Evolutionary conservation across 2,113 vertebrate species (phyloP), one percentile per base, ranked within the genome.

Genomic region (Nibea albiflora): DNA sequence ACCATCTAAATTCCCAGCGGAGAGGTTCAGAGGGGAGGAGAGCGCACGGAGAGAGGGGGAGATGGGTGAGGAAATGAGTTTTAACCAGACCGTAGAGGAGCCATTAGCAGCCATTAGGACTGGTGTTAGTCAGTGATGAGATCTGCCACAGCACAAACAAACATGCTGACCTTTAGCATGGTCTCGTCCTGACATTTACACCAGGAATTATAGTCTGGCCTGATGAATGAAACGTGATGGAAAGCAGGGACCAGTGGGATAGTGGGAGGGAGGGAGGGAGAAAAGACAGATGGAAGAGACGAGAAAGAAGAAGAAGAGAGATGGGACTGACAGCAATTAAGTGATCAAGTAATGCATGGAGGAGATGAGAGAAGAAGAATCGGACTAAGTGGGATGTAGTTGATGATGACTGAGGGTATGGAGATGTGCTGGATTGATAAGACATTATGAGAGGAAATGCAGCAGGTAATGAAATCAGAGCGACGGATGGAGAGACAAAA

Each of bases 131-230:
- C 78, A 76, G 78, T 88, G 88, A 93, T 91, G 86, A 81, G 86
- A 91, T 90, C 84, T 73, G 73, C 83, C 75, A 78, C 78, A 76
- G 87, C 84, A 69, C 88, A 94, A 91, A 92, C 91, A 94, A 93
- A 93, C 89, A 93, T 11, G 69, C 74, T 86, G 93, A 94, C 94
- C 93, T 95, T 94, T 93, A 90, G 49, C 73, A 79, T 80, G 88
- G 89, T 86, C 81, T 82, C 85, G 85, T 11, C 15, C 60, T 92
- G 93, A 92, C 93, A 94, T 94, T 94, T 93, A 91, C 85, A 86
- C 62, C 82, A 64, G 61, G 72, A 87, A 90, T 91, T 85, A 88
- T 70, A 80, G 83, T 83, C 83, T 53, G 81, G 46, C 44, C 80
- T 88, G 84, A 89, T 88, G 60, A 89, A 91, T 86, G 77, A 71